A percentile compares a stretch with the other conserved stretches of the same genome.
Conservation (phyloP, 2,113 vertebrate genomes). For the Litocranius walleri region DNA sequence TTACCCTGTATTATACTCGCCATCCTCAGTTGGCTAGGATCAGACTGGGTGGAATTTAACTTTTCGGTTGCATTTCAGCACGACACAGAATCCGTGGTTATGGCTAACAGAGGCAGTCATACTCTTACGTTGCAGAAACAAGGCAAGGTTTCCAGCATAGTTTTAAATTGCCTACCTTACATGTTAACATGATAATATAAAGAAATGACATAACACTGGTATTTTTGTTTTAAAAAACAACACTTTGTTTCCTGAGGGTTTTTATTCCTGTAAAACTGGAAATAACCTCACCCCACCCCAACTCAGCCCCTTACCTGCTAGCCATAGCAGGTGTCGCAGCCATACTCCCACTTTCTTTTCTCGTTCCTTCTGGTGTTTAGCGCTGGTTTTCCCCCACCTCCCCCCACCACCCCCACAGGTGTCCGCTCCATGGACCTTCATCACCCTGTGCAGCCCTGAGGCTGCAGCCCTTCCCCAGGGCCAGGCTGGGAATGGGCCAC, state of each 20-base stretch:
- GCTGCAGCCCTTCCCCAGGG: too few relatives aligned
- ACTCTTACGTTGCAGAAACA: not conserved
- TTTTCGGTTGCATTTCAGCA: conserved; percentile 28
- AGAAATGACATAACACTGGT: not conserved
- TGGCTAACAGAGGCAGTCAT: not conserved
- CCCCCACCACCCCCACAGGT: fast-evolving
- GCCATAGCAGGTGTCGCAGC: not conserved
- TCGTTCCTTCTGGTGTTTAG: not conserved
- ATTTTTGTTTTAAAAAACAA: not conserved
- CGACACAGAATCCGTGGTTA: not conserved
- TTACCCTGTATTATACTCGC: not conserved
- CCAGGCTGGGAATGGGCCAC: too few relatives aligned
- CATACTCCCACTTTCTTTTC: not conserved
- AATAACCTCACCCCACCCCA: not conserved
- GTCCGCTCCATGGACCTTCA: fast-evolving
- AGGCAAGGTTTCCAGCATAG: not conserved
- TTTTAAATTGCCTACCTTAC: not conserved
- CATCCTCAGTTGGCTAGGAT: not conserved
- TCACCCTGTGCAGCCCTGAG: not conserved
- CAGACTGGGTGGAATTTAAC: conserved; percentile 6
- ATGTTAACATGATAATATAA: not conserved
- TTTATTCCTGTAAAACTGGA: not conserved
- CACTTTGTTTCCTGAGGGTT: not conserved
- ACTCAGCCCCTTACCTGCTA: not conserved
- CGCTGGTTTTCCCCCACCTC: not conserved